Conservation (phyloP, 2,797 vertebrate species). For the Mareca penelope region DNA sequence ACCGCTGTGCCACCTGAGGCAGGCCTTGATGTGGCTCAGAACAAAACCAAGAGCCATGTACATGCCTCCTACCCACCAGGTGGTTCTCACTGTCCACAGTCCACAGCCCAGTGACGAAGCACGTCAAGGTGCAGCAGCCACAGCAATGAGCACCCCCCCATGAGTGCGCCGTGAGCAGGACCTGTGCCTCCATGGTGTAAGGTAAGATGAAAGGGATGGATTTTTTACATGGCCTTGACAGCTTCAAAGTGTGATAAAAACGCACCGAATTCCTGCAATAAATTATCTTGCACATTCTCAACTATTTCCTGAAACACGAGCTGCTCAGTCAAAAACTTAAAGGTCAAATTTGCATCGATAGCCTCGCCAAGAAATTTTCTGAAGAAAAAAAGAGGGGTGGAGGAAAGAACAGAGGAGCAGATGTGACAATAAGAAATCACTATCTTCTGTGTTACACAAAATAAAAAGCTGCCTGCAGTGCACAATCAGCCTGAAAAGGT, state of each 20-base stretch:
- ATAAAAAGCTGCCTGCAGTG: not conserved
- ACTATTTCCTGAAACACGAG: constrained; percentile 52
- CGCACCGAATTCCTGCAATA: constrained; percentile 28
- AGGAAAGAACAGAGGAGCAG: constrained; percentile 2
- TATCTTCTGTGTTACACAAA: not conserved
- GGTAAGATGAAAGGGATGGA: not conserved
- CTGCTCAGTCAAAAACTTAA: constrained; percentile 60
- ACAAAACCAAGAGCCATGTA: not conserved
- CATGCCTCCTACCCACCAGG: not conserved
- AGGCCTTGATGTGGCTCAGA: not conserved
- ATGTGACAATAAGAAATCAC: not conserved
- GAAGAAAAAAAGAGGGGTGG: not conserved
- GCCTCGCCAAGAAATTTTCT: constrained; percentile 44
- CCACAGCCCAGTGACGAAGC: not conserved
- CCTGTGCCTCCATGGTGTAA: not conserved
- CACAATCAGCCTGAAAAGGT: not conserved
- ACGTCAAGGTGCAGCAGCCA: not conserved
- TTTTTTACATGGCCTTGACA: not conserved
- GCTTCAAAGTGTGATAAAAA: constrained; percentile 13
- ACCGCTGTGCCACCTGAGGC: not conserved
- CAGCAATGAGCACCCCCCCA: rapidly evolving
- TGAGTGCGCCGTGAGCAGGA: rapidly evolving
- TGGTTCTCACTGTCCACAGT: not conserved
- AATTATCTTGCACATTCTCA: constrained; percentile 38
- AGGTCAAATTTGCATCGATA: constrained; percentile 67